Evolutionary conservation across 2,888 invertebrate genomes (phyloP).

Genomic region (Nomada fucata): DNA sequence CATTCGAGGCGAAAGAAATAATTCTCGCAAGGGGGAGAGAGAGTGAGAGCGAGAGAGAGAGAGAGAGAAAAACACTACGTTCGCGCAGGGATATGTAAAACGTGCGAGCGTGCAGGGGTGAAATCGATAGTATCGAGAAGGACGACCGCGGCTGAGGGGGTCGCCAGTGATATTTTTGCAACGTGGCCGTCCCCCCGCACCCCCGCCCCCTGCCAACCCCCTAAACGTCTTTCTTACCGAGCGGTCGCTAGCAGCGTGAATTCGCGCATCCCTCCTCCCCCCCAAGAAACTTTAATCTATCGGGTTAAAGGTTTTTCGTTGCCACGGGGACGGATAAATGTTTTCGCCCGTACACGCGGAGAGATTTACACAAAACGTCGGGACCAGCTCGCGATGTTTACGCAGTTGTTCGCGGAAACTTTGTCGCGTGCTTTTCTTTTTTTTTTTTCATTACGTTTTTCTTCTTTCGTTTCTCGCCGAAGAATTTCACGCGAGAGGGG

Average conservation of each 20-base stretch:
- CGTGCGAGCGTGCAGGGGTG: slow-evolving; percentile 41
- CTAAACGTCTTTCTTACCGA: slow-evolving; percentile 38
- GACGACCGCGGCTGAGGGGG: slow-evolving; percentile 43
- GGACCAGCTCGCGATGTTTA: slow-evolving; percentile 39
- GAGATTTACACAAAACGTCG: slow-evolving; percentile 48
- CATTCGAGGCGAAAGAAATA: slow-evolving; percentile 49
- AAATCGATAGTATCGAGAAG: slow-evolving; percentile 64
- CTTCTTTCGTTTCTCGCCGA: neutral
- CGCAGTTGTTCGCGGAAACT: slow-evolving; percentile 32
- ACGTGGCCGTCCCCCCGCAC: slow-evolving; percentile 35
- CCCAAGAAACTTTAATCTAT: slow-evolving; percentile 69
- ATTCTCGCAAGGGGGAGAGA: slow-evolving; percentile 57
- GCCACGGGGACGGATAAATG: slow-evolving; percentile 54
- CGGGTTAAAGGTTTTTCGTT: slow-evolving; percentile 68
- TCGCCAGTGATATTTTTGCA: slow-evolving; percentile 66
- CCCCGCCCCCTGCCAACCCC: too few species aligned
- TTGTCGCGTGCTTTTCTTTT: neutral
- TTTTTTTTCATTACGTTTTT: too few species aligned
- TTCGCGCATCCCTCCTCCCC: slow-evolving; percentile 55
- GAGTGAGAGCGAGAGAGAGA: slow-evolving; percentile 42
- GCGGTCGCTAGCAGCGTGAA: slow-evolving; percentile 49
- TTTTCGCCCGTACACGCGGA: slow-evolving; percentile 21
- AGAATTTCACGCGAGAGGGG: neutral
- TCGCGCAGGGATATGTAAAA: slow-evolving; percentile 60
- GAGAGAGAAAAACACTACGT: slow-evolving; percentile 43